Conservation (phyloP, 2,888 invertebrate species). For the Nudaria mundana region DNA sequence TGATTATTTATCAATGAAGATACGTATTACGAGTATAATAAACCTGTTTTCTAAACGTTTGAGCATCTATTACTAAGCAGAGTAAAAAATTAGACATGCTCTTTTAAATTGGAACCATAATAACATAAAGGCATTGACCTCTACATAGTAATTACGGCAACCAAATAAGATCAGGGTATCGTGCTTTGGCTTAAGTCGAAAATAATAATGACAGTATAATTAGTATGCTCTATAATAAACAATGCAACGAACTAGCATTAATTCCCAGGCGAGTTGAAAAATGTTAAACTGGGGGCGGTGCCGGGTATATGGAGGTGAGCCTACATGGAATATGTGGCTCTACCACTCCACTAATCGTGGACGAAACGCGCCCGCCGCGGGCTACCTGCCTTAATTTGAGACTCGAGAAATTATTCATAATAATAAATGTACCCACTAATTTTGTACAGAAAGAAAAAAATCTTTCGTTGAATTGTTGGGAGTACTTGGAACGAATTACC, state of each 20-base stretch:
- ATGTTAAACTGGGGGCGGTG: slow-evolving; percentile 77
- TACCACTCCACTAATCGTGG: slow-evolving; percentile 50
- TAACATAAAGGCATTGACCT: slow-evolving; percentile 28
- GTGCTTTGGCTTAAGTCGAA: slow-evolving; percentile 36
- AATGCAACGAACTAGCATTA: slow-evolving; percentile 66
- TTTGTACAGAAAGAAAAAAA: slow-evolving; percentile 59
- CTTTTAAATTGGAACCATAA: slow-evolving; percentile 14
- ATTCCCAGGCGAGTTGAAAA: slow-evolving; percentile 71
- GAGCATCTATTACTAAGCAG: background rate
- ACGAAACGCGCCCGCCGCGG: slow-evolving; percentile 58
- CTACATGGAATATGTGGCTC: slow-evolving; percentile 44
- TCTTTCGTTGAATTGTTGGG: slow-evolving; percentile 48
- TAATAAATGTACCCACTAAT: slow-evolving; percentile 75
- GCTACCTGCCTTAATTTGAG: slow-evolving; percentile 79
- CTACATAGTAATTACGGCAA: slow-evolving; percentile 21
- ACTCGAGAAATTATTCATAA: slow-evolving; percentile 76
- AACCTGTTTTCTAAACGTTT: background rate
- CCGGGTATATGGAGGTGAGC: slow-evolving; percentile 53
- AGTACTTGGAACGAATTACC: slow-evolving; percentile 46
- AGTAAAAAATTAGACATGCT: slow-evolving; percentile 4
- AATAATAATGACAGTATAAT: slow-evolving; percentile 64
- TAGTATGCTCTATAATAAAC: slow-evolving; percentile 65
- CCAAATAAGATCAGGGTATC: slow-evolving; percentile 23
- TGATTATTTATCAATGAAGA: too few relatives aligned
- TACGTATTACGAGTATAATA: too few relatives aligned